phyloP scores from a whole-genome alignment of 2,888 invertebrate species.

The Volucella bombylans region DNA sequence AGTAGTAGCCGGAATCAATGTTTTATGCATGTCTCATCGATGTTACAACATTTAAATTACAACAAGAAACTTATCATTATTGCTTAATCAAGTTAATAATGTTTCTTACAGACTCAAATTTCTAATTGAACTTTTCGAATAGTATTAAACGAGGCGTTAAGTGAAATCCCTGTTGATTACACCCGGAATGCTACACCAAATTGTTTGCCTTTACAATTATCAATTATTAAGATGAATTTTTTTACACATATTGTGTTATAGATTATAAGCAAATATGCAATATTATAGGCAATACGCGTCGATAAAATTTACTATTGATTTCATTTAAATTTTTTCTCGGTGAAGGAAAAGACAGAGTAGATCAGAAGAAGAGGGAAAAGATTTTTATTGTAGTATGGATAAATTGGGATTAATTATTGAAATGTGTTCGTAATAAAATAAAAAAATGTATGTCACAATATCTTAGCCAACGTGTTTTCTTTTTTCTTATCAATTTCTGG shows the following conservation, averaged over 20 bases:
- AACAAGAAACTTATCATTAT: neutral
- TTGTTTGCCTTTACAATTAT: conserved; percentile 70
- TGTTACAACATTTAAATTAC: conserved; percentile 11
- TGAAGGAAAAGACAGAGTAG: conserved; percentile 42
- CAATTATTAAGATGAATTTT: conserved; percentile 66
- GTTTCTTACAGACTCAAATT: neutral
- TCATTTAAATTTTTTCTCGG: conserved; percentile 20
- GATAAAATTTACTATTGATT: conserved; percentile 9
- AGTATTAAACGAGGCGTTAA: conserved; percentile 26
- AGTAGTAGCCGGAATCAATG: conserved; percentile 23
- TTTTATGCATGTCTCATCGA: conserved; percentile 33
- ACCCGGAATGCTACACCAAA: conserved; percentile 56
- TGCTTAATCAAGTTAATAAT: conserved; percentile 25
- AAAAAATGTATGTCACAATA: conserved; percentile 9
- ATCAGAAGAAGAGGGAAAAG: neutral
- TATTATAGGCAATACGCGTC: conserved; percentile 1
- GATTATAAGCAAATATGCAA: conserved; percentile 51
- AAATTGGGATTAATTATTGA: conserved; percentile 45
- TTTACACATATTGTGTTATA: conserved; percentile 60
- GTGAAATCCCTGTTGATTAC: conserved; percentile 40
- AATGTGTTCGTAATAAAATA: conserved; percentile 40
- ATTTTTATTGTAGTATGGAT: conserved; percentile 32
- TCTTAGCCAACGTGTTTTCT: neutral
- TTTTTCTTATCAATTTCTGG: neutral
- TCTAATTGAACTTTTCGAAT: conserved; percentile 13